Evolutionary conservation across 2,888 invertebrate species (phyloP).

Genomic region (Netelia virgata): DNA sequence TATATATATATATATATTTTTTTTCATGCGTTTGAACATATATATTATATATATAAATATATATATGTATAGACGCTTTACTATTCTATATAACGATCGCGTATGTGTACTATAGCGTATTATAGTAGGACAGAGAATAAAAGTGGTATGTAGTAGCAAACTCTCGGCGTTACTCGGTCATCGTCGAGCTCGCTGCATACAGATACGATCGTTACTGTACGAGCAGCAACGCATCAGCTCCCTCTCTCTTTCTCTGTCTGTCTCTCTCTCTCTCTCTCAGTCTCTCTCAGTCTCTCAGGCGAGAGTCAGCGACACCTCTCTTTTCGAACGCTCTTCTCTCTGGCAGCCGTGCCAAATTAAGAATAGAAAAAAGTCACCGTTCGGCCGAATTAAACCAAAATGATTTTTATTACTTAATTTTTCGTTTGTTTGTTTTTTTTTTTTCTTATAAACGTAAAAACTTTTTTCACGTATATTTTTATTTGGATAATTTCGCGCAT

Average conservation of each 20-base stretch:
- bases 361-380: conserved; percentile 54
- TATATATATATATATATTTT: conserved; percentile 13
- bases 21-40: too few species aligned
- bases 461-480: not conserved
- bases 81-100: conserved; percentile 8
- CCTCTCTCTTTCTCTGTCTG: conserved; percentile 18
- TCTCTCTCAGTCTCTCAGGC: conserved; percentile 10
- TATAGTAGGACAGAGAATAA: conserved; percentile 38
- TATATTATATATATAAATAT: too few species aligned
- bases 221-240: conserved; percentile 15
- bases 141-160: conserved; percentile 37
- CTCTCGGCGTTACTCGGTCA: conserved; percentile 65
- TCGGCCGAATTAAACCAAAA: not conserved
- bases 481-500: not conserved
- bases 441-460: not conserved
- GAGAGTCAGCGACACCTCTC: not conserved
- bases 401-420: not conserved
- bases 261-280: conserved; percentile 27
- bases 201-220: conserved; percentile 60
- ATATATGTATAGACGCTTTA: not conserved
- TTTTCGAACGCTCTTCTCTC: conserved; percentile 32
- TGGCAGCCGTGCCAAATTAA: conserved; percentile 70
- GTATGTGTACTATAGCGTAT: not conserved
- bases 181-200: conserved; percentile 61
- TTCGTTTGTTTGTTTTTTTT: not conserved